These are phyloP conservation scores for Dynastes tityus DNA, from an alignment of 2,888 invertebrate species.

Conservation along the genomic window DNA sequence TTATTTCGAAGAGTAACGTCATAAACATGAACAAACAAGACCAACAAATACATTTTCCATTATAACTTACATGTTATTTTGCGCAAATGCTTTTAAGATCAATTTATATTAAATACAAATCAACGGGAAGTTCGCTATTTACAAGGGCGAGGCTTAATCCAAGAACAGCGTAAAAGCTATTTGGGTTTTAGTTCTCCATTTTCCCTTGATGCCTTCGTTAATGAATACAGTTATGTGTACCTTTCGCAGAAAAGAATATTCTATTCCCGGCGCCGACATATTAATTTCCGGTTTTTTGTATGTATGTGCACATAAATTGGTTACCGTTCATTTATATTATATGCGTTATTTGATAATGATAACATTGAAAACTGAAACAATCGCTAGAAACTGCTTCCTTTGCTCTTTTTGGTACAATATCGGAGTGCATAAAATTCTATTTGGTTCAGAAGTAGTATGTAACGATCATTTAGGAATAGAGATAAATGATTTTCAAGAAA, in stretches of 20 bases:
- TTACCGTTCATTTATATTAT: not conserved
- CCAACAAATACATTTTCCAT: not conserved
- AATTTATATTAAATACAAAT: slow-evolving; percentile 25
- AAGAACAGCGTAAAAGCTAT: slow-evolving; percentile 25
- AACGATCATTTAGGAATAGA: no score
- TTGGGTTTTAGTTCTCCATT: slow-evolving; percentile 21
- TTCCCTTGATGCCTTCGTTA: slow-evolving; percentile 6
- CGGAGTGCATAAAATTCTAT: no score
- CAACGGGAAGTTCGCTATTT: slow-evolving; percentile 18
- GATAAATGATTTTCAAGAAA: no score
- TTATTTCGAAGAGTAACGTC: no score
- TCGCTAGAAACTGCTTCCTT: no score
- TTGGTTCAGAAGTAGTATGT: no score
- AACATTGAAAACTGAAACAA: no score
- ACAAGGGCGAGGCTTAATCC: slow-evolving; percentile 30
- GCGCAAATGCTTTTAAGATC: slow-evolving; percentile 20
- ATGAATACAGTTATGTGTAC: slow-evolving; percentile 2
- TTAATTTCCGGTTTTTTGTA: slow-evolving; percentile 32
- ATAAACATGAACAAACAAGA: no score
- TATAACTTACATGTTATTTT: not conserved
- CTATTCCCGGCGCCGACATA: not conserved
- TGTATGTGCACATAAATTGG: slow-evolving; percentile 12
- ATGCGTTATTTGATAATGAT: no score
- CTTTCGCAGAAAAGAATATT: not conserved
- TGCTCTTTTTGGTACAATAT: no score